These are phyloP conservation scores for Eutrigla gurnardus DNA, from an alignment of 2,797 vertebrate species.

Conservation along the genomic window DNA sequence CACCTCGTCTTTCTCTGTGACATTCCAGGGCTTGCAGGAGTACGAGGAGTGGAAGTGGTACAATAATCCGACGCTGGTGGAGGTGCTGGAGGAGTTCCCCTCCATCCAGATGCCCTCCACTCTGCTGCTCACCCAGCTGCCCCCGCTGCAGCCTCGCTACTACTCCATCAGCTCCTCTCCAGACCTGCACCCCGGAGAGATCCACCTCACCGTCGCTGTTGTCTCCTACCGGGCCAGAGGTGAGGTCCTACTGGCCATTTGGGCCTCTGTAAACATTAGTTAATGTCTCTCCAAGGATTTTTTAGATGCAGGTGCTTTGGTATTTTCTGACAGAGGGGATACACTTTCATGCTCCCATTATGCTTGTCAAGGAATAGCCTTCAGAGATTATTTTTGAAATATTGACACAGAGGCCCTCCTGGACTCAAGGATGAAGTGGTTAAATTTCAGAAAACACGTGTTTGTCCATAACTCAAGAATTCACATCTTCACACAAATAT, in stretches of 20 bases:
- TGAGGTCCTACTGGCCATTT: slow-evolving; percentile 59
- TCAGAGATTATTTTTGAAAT: not conserved
- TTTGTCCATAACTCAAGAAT: no score
- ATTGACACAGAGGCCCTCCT: not conserved
- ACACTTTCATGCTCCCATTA: slow-evolving; percentile 9
- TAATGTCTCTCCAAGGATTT: slow-evolving; percentile 11
- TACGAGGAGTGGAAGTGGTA: slow-evolving; percentile 99
- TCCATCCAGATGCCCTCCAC: slow-evolving; percentile 96
- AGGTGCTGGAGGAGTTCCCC: slow-evolving; percentile 95
- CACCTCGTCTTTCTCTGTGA: not conserved
- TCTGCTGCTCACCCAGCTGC: slow-evolving; percentile 95
- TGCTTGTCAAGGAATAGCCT: not conserved
- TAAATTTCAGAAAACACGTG: no score
- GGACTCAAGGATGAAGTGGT: not conserved
- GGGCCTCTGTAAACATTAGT: not conserved
- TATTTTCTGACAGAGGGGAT: slow-evolving; percentile 1
- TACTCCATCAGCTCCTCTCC: slow-evolving; percentile 99
- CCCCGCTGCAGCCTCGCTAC: slow-evolving; percentile 95
- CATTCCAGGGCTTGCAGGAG: slow-evolving; percentile 93
- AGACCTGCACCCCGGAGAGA: slow-evolving; percentile 91
- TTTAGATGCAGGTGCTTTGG: slow-evolving; percentile 9
- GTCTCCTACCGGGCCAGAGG: slow-evolving; percentile 94
- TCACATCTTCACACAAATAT: no score
- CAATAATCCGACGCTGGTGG: slow-evolving; percentile 94
- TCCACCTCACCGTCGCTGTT: slow-evolving; percentile 97